Evolutionary conservation across 2,113 vertebrate genomes (phyloP), one percentile per base, ranked within the genome.

Genomic region (Phocoena sinus): DNA sequence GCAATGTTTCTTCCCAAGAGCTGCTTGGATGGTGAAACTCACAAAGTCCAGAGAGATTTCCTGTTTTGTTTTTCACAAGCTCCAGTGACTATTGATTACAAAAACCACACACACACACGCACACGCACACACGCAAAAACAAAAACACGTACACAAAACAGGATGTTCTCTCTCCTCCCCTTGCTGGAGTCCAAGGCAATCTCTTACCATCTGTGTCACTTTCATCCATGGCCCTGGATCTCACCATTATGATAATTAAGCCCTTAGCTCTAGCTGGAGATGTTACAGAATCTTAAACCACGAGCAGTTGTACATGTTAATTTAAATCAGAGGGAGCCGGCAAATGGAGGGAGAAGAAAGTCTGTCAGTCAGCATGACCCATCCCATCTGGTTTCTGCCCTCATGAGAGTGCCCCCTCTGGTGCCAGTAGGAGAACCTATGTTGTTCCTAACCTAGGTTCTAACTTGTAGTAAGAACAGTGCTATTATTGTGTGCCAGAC

Each of bases 1-100:
- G 60, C 89, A 96, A 91, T 93, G 96, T 97, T 98, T 96, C 95
- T 95, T 98, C 97, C 97, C 94, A 97, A 98, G 68, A 98, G 96
- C 93, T 70, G 68, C 94, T 89, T 93, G 97, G 96, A 98, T 96
- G 84, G 92, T 95, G 92, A 96, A 97, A 96, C 82, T 89, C 77
- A 80, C 31, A 17, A 88, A 94, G 76, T 96, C 87, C 74, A 44
- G 84, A 87, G 94, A 97, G 87, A 90, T 82, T 98, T 98, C 96
- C 97, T 98, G 95, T 99, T 98, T 98, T 98, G 97, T 98, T 98
- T 98, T 98, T 97, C 47, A 98, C 97, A 97, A 98, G 90, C 98
- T 97, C 96, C 97, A 98, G 96, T 95, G 98, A 98, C 96, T 97
- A 73, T 98, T 97, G 97, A 97, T 98, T 94, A 95, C 50, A 93